Evolutionary conservation across 2,797 vertebrate genomes (phyloP), one percentile per base, ranked within the genome.

Genomic region (Danionella dracula): DNA sequence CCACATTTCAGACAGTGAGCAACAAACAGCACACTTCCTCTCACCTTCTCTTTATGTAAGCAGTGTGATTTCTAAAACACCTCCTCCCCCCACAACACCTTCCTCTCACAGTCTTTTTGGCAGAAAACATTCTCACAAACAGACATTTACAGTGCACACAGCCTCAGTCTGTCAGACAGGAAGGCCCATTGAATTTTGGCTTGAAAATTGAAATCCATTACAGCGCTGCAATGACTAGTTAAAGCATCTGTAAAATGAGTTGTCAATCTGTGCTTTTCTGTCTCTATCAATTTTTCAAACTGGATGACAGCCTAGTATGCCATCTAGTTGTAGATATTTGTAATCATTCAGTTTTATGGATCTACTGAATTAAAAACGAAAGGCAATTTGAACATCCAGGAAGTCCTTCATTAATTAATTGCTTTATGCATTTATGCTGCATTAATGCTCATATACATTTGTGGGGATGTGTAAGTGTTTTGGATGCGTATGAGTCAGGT

Each of bases 11-110:
- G 62, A 64, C 31, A 27, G 40, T n/a, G 45, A 57, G 48, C 19
- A 44, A 29, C 64, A 45, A 50, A 40, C 44, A 56, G 27, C n/a
- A 58, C 15, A 54, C 74, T 75, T 79, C 72, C 70, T 62, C 44
- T 72, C 69, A 73, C 68, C 73, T 73, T 63, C 61, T 56, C 44
- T 64, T 65, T 74, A 70, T 63, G 67, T 71, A 70, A 76, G 65
- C 45, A 54, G 11, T 17, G 55, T 31, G 23, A 60, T 44, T 54
- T 46, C 54, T 38, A 62, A 54, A 19, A 48, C 53, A 41, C 45
- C 60, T 32, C 42, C 37, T 8, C 48, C 49, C 68, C 37, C 20
- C 12, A 46, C 15, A 57, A 32, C 55, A 46, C 48, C 23, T 66
- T 64, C 59, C 48, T 59, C 53, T 68, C n/a, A 13, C 55, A 53